Conservation (phyloP, 2,888 invertebrate species). For the Diachrysia chrysitis region DNA sequence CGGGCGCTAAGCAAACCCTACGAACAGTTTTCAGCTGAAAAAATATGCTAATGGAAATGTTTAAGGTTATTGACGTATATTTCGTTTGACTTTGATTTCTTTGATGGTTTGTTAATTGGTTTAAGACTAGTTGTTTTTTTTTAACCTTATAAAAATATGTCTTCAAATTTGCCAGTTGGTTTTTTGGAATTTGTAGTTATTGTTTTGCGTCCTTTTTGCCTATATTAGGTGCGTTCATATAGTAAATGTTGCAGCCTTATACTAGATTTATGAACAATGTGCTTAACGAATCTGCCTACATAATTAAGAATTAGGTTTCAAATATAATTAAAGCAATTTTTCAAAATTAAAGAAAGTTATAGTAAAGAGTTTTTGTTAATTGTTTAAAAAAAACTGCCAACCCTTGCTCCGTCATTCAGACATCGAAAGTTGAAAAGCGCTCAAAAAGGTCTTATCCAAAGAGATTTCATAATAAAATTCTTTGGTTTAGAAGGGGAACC, state of each 20-base stretch:
- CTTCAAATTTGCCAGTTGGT: neutral
- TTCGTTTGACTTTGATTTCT: neutral
- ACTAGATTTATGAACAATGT: too few relatives aligned
- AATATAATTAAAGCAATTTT: neutral
- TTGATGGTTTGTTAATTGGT: neutral
- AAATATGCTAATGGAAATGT: neutral
- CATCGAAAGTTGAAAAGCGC: conserved; percentile 63
- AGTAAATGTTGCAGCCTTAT: too few relatives aligned
- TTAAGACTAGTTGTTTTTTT: neutral
- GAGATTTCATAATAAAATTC: conserved; percentile 70
- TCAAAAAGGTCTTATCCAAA: conserved; percentile 62
- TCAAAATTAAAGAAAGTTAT: conserved; percentile 19
- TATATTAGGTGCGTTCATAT: too few relatives aligned
- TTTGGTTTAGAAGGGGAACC: conserved; percentile 64
- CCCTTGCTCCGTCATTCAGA: conserved; percentile 63
- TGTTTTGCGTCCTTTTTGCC: too few relatives aligned
- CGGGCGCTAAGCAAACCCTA: conserved; percentile 34
- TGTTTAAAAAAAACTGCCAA: conserved; percentile 59
- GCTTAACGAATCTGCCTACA: too few relatives aligned
- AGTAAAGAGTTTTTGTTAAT: conserved; percentile 41
- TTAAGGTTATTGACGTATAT: neutral
- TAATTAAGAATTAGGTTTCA: neutral
- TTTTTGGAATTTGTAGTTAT: too few relatives aligned
- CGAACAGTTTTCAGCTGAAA: neutral
- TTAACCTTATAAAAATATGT: neutral